A percentile compares a stretch with the other conserved stretches of the same genome.
These are phyloP conservation scores for Larimichthys polyactis DNA, from an alignment of 2,113 vertebrate species.

Conservation along the genomic window DNA sequence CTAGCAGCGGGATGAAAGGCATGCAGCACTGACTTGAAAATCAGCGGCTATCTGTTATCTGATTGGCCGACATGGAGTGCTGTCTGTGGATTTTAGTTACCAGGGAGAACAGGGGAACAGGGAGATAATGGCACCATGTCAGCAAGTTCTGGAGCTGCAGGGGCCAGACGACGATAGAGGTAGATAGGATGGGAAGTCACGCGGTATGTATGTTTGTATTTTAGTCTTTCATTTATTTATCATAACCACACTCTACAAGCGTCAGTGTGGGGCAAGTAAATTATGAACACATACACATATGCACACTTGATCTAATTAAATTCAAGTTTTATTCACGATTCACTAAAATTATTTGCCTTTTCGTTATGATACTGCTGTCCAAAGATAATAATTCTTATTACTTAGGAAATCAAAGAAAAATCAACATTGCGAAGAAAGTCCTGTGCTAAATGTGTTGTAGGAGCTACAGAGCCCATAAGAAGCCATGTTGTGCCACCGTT, in stretches of 20 bases:
- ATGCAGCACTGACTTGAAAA: slow-evolving; percentile 56
- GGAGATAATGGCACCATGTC: slow-evolving; percentile 72
- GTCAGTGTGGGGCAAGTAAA: neutral
- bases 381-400: neutral
- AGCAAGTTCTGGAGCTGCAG: slow-evolving; percentile 65
- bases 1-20: slow-evolving; percentile 68
- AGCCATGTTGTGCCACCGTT: too few relatives aligned
- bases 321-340: neutral
- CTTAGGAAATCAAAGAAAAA: neutral
- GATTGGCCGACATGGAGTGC: slow-evolving; percentile 74
- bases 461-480: neutral
- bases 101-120: slow-evolving; percentile 69
- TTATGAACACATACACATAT: neutral
- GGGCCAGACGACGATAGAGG: slow-evolving; percentile 27
- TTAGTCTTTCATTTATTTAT: neutral
- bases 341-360: neutral
- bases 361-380: neutral
- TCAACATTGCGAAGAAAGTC: neutral
- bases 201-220: neutral
- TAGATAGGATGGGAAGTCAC: slow-evolving; percentile 4
- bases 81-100: slow-evolving; percentile 78
- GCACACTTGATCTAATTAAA: neutral
- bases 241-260: neutral
- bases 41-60: slow-evolving; percentile 76
- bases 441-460: neutral